Percentiles rank a stretch among this genome's conserved stretches.
Conservation (phyloP, 2,888 invertebrate genomes). For the Drosophila siamana region DNA sequence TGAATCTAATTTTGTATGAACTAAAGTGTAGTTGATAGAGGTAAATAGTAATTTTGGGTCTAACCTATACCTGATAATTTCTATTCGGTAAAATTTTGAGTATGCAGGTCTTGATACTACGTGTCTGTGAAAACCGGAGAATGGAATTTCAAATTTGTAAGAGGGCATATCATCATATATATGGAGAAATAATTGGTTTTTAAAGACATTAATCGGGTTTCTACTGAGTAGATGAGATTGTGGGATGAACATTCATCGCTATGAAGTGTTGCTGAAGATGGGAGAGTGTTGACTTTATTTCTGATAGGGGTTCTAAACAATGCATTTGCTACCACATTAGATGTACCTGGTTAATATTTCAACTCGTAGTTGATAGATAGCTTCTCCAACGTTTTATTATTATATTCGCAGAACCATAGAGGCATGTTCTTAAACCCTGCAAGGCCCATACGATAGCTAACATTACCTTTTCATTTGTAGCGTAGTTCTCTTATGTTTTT, state of each 20-base stretch:
- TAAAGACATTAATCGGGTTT: not conserved
- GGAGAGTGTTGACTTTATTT: not conserved
- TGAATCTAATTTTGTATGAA: not conserved
- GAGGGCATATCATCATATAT: not conserved
- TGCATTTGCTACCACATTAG: not conserved
- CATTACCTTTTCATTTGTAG: no score
- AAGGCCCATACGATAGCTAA: no score
- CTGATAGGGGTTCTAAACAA: not conserved
- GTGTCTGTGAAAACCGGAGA: not conserved
- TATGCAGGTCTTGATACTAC: not conserved
- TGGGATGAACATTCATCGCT: not conserved
- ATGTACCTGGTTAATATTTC: not conserved
- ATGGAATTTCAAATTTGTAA: not conserved
- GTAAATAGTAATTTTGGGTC: slow-evolving; percentile 1
- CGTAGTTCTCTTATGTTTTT: not conserved
- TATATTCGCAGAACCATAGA: not conserved
- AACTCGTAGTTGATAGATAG: slow-evolving; percentile 8
- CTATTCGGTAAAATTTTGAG: not conserved
- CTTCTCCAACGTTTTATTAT: slow-evolving; percentile 35
- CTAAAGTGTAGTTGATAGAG: slow-evolving; percentile 14
- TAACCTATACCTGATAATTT: not conserved
- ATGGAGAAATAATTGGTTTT: not conserved
- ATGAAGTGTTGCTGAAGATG: not conserved
- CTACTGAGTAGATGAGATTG: not conserved
- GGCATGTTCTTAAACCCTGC: no score